These are phyloP conservation scores for Sarcophaga caerulescens DNA, from an alignment of 2,888 invertebrate species.

Conservation along the genomic window DNA sequence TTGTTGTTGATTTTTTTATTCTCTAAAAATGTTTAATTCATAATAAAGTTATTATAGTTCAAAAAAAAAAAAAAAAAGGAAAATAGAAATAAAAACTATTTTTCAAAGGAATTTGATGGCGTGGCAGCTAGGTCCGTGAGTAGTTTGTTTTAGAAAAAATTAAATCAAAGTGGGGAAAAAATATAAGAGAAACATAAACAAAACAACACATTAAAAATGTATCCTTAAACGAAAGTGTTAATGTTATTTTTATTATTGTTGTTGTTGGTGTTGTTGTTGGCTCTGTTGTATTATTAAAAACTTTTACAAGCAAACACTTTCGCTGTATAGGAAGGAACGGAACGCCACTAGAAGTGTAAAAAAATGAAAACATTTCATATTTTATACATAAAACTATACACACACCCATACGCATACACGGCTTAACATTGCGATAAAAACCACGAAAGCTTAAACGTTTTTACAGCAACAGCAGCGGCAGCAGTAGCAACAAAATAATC, in stretches of 20 bases:
- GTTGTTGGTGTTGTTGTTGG: neutral
- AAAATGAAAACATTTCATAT: conserved; percentile 9
- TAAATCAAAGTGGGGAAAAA: neutral
- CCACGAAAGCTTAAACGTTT: no score
- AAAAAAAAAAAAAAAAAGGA: neutral
- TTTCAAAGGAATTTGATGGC: conserved; percentile 12
- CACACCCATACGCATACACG: neutral
- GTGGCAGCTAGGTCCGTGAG: neutral
- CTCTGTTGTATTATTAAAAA: neutral
- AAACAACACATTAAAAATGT: conserved; percentile 48
- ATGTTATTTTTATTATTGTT: conserved; percentile 30
- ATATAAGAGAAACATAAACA: conserved; percentile 44
- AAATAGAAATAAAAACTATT: conserved; percentile 6
- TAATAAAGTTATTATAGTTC: conserved; percentile 28
- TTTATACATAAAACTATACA: conserved; percentile 47
- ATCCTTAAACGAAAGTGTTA: conserved; percentile 55
- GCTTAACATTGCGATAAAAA: no score
- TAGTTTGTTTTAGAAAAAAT: neutral
- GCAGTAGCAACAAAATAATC: no score
- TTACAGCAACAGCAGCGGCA: no score
- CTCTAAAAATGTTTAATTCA: conserved; percentile 35
- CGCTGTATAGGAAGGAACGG: neutral
- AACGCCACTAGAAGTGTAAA: conserved; percentile 4
- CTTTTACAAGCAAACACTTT: neutral
- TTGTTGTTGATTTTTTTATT: neutral